Conservation (phyloP, 2,113 vertebrate species). For the Apodemus sylvaticus region DNA sequence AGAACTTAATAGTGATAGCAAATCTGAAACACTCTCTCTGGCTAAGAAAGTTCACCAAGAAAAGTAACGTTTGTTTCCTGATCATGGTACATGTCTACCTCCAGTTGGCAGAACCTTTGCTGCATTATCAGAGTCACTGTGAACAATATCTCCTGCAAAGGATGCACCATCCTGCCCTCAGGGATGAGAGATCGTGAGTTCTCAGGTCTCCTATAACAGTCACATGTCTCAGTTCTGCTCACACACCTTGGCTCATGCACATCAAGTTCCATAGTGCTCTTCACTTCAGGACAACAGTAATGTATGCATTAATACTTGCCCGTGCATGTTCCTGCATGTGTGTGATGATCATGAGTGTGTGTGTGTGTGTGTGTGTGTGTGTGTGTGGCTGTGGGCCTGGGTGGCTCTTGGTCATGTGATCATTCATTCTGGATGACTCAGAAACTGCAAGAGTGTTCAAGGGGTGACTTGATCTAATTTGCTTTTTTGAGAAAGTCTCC, state of each 20-base stretch:
- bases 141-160: not conserved
- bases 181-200: not conserved
- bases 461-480: not conserved
- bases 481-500: not conserved
- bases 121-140: not conserved
- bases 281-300: not conserved
- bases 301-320: not conserved
- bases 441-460: not conserved
- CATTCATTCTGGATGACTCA: not conserved
- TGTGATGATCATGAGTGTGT: not conserved
- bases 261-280: accelerated
- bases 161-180: not conserved
- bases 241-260: not conserved
- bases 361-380: not conserved
- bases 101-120: not conserved
- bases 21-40: constrained; percentile 4
- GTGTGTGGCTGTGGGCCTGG: not conserved
- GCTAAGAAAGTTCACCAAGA: not conserved
- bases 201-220: not conserved
- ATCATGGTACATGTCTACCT: not conserved
- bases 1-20: not conserved
- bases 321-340: not conserved
- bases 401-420: not conserved
- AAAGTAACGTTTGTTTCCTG: not conserved
- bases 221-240: not conserved